phyloP scores from a whole-genome alignment of 1,140 invertebrate species.

The Zeugodacus cucurbitae region DNA sequence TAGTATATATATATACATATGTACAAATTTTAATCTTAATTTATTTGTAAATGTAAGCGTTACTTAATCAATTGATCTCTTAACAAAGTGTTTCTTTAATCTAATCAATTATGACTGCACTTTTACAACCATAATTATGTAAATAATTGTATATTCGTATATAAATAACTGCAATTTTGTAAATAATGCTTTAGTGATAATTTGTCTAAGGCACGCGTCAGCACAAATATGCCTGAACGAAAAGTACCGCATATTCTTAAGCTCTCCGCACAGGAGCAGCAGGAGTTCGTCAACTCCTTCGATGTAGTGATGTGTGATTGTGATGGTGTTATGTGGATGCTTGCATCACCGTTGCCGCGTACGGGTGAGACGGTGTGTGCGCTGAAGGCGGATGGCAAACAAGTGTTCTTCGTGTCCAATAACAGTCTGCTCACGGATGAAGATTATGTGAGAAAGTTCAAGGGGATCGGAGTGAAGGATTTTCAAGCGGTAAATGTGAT shows the following conservation, averaged over 20 bases:
- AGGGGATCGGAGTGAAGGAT: not conserved
- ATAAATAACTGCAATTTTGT: too few species aligned
- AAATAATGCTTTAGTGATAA: not conserved
- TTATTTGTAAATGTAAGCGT: too few species aligned
- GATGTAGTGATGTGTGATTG: slow-evolving; percentile 60
- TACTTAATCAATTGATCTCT: too few species aligned
- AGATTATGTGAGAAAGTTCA: slow-evolving; percentile 48
- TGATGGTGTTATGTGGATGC: slow-evolving; percentile 71
- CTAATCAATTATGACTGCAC: too few species aligned
- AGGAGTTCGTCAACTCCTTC: slow-evolving; percentile 58
- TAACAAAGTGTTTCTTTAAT: too few species aligned
- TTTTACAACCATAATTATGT: too few species aligned
- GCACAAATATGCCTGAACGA: slow-evolving; percentile 43
- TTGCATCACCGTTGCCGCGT: slow-evolving; percentile 64
- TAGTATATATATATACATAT: too few species aligned
- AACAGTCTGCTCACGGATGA: slow-evolving; percentile 68
- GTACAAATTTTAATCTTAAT: too few species aligned
- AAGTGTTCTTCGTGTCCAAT: slow-evolving; percentile 76
- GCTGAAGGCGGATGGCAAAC: slow-evolving; percentile 72
- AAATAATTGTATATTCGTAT: too few species aligned
- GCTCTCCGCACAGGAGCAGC: slow-evolving; percentile 43
- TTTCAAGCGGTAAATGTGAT: slow-evolving; percentile 41
- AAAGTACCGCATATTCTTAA: slow-evolving; percentile 42
- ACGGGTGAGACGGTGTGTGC: slow-evolving; percentile 68
- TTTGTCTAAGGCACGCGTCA: not conserved